Conservation (phyloP, 2,797 vertebrate genomes). For the Sebastes taczanowskii region DNA sequence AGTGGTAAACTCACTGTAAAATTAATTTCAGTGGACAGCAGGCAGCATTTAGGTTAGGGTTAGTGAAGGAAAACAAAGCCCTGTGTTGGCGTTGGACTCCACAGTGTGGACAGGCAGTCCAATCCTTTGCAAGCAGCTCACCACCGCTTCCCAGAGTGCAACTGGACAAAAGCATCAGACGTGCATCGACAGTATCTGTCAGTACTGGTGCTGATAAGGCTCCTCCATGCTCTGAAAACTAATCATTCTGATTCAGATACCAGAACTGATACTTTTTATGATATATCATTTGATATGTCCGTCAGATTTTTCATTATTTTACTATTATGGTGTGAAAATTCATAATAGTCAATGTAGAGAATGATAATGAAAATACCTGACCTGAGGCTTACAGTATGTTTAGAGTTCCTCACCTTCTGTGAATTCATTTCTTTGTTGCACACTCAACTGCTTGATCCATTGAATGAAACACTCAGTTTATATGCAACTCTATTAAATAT, state of each 20-base stretch:
- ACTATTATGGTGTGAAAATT: not conserved
- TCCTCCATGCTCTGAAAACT: slow-evolving; percentile 11
- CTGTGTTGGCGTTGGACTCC: slow-evolving; percentile 13
- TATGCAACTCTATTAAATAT: slow-evolving; percentile 15
- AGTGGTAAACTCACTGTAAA: slow-evolving; percentile 8
- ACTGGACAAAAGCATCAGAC: slow-evolving; percentile 6
- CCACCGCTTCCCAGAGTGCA: not conserved
- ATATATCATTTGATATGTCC: not conserved
- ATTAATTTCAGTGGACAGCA: slow-evolving; percentile 20
- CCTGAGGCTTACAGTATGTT: not conserved
- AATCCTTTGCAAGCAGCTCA: slow-evolving; percentile 16
- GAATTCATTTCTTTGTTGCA: not conserved
- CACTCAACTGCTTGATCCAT: not conserved
- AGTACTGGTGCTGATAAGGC: not conserved
- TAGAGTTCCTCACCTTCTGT: not conserved
- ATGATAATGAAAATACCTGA: not conserved
- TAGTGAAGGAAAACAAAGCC: slow-evolving; percentile 38
- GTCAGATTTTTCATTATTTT: not conserved
- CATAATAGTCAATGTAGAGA: not conserved
- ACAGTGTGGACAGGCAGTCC: slow-evolving; percentile 12
- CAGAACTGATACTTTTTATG: not conserved
- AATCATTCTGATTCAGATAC: not conserved
- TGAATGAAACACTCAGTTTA: slow-evolving; percentile 18
- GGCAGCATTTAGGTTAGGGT: slow-evolving; percentile 6
- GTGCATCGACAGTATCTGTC: not conserved